Percentiles rank a stretch among this genome's conserved stretches.
phyloP scores from a whole-genome alignment of 2,113 vertebrate species.

The Hypocryptadius cinnamomeus region DNA sequence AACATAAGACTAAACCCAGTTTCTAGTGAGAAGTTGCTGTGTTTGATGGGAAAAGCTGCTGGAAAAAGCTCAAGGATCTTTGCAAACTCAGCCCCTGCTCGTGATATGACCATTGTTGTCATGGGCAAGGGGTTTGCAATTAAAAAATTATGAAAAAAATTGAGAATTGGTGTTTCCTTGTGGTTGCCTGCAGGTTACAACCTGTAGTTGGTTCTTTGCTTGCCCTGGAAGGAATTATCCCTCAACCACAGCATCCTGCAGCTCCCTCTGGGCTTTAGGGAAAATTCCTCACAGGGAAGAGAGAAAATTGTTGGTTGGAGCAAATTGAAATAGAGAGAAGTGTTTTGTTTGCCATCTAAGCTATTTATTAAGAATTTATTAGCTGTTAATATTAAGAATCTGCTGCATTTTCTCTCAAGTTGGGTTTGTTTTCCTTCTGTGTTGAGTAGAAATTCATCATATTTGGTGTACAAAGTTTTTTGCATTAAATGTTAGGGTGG shows the following conservation, averaged over 20 bases:
- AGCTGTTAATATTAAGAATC: not conserved
- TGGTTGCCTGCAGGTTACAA: not conserved
- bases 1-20: accelerated
- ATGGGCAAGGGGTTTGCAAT: not conserved
- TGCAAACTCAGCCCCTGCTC: not conserved
- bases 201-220: not conserved
- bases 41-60: not conserved
- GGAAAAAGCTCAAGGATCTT: not conserved
- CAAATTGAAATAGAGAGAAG: not conserved
- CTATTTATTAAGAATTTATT: not conserved
- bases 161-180: not conserved
- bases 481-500: not conserved
- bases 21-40: not conserved
- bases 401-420: not conserved
- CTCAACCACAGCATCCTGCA: not conserved
- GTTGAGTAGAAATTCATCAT: not conserved
- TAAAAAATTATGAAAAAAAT: not conserved
- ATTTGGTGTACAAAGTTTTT: not conserved
- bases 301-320: not conserved
- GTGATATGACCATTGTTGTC: not conserved
- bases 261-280: not conserved
- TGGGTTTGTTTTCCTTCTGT: not conserved
- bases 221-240: not conserved
- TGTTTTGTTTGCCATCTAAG: not conserved
- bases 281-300: not conserved